Evolutionary conservation across 1,140 invertebrate species (phyloP), one percentile per base, ranked within the genome.

Genomic region (Microplitis demolitor): DNA sequence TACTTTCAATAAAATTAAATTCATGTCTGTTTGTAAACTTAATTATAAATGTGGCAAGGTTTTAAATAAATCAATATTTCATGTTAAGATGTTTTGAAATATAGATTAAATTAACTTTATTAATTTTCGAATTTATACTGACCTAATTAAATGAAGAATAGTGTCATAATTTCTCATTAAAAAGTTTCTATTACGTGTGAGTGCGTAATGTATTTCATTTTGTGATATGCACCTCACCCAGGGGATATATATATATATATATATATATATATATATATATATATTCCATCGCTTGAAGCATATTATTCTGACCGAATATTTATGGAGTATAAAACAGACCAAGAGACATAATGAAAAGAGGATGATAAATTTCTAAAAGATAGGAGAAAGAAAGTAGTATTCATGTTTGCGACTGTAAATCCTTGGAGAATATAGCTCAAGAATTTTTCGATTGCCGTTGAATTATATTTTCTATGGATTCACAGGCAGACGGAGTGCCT

Each of bases 251-350:
- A 31, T 56, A 24, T 16, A 56, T 68, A 68, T 58, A 56, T 34
- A 68, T 37, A 51, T 53, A 53, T 31, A 45, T 50, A 71, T 34
- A 63, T 24, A 24, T 24, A 24, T 24, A 24, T 37, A 31, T 62
- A 66, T 63, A 64, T 37, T 71, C 4, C 39, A 31, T 39, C 16
- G 35, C 68, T 24, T 31, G 11, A 53, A 63, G 62, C 69, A 51
- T 56, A 71, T 71, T 71, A 71, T 66, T 71, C 69, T 54, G 51
- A 58, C 69, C 69, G 69, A 71, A 64, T 71, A 71, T 71, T 71
- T 71, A 71, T 71, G 69, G 50, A 53, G 69, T 56, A 71, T 63
- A 64, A 56, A 50, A 51, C 64, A 56, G 33, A 64, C 35, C 50
- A 39, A 1, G 50, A 53, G 51, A 71, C 62, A 71, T 66, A 71